Base-by-base conservation (phyloP, 2,888 invertebrate species). In the Agonopterix heracliana region DNA sequence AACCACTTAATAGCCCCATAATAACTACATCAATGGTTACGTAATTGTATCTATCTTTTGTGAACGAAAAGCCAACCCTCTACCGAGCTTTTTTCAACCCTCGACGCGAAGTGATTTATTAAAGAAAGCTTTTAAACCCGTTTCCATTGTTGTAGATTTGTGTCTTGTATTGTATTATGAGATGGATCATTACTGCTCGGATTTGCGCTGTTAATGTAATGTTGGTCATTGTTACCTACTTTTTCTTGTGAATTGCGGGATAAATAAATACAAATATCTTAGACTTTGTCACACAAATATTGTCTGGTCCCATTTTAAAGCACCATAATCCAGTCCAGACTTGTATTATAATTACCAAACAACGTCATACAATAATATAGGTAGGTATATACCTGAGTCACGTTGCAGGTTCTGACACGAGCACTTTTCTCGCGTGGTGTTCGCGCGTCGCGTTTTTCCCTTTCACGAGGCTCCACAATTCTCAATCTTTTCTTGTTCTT, bases 111-210 rank as follows among this genome's bases (percentile, higher is more conserved):
- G 77, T 86, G 86, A 86, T 87, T 87, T 86, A 87, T 87, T 67
- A 71, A 74, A 76, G 84, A 86, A 86, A 82, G 87, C 86, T 85
- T 76, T 87, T 87, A 87, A 86, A 81, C 87, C 86, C 86, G 26
- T 26, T 26, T 26, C 26, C 26, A 26, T 26, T 26, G 26, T 85
- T 85, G 81, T 80, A 71, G 66, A 70, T 68, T 69, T 59, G 64
- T 60, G 47, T 46, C 48, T 41, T 50, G 51, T 47, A 43, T 49
- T 54, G 40, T 51, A 48, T 49, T 47, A 49, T 36, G 36, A 9
- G 47, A 46, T 36, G 52, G 50, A 47, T 56, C 53, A 54, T 56
- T 54, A 54, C 44, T 26, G 45, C 35, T 38, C 36, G 40, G 55
- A 48, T 54, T 52, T 52, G 43, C 45, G 54, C 47, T 54, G 51